Base-by-base conservation (phyloP, 2,113 vertebrate genomes). In the Petroica traversi region DNA sequence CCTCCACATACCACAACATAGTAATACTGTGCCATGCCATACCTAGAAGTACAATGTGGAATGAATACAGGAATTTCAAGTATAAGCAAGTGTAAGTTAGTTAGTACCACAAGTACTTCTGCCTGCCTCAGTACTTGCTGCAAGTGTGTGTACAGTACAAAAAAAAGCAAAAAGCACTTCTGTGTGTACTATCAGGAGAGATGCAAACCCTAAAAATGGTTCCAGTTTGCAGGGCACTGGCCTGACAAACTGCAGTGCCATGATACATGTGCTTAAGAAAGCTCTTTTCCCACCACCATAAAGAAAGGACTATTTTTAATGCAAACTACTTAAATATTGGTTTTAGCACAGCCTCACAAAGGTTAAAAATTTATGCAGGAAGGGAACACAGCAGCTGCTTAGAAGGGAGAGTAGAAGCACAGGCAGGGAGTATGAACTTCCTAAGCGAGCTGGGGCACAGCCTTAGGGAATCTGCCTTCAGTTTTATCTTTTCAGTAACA, bases 141-240 rank as follows among this genome's bases (percentile, higher is more conserved):
- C n/a, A n/a, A n/a, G n/a, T 0, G 0, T 6, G 12, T 18, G 5
- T 25, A 63, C 26, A 57, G n/a, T 45, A 76, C 58, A 72, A 72
- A 76, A 16, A 19, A 49, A 72, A 85, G 29, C 34, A 58, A 41
- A 72, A 67, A 55, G 31, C 24, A 11, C 15, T 43, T 18, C 51
- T 57, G 18, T 18, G 29, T 3, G 31, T 15, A 22, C 20, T 5
- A 6, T 36, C 54, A 46, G 29, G 43, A 41, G 36, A 61, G 31
- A 61, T 17, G 22, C 19, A 41, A n/a, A 68, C 31, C 18, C 13
- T 41, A 45, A 28, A 19, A 38, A 12, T 4, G 9, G n/a, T 25
- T 76, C 54, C 54, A 80, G 58, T 33, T 9, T 52, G 63, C 59
- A 80, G 31, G 68, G 33, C 1, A 11, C 28, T 23, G 28, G 28